Percentiles rank a stretch among this genome's conserved stretches.
Conservation (phyloP, 1,140 invertebrate species). For the Acromyrmex heyeri region DNA sequence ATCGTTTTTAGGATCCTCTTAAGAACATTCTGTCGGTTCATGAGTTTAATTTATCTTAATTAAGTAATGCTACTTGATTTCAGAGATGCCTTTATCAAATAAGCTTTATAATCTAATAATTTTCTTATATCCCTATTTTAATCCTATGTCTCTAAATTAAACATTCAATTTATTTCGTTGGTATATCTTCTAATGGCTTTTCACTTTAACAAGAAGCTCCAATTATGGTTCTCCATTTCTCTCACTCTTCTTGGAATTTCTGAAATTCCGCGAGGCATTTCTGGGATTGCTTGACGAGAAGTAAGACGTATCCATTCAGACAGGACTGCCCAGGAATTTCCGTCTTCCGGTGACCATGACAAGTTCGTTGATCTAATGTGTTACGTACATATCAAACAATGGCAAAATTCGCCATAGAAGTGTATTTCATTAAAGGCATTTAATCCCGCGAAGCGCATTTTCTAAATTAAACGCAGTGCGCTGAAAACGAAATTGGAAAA, state of each 20-base stretch:
- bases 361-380: constrained; percentile 58
- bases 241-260: constrained; percentile 56
- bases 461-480: neutral
- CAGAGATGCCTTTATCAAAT: neutral
- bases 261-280: constrained; percentile 48
- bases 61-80: neutral
- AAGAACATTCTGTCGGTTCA: too few species aligned
- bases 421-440: constrained; percentile 2
- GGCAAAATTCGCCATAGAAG: neutral
- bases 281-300: constrained; percentile 59
- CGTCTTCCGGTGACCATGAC: constrained; percentile 48
- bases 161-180: neutral
- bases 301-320: constrained; percentile 63
- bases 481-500: neutral
- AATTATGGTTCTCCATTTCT: constrained; percentile 27
- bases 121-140: neutral
- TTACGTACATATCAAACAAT: neutral
- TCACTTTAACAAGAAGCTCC: constrained; percentile 4
- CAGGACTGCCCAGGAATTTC: constrained; percentile 51
- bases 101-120: neutral
- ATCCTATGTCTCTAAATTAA: neutral
- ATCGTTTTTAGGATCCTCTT: too few species aligned
- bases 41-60: neutral
- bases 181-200: neutral
- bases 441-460: neutral